phyloP scores from a whole-genome alignment of 1,140 invertebrate genomes.

The Aethina tumida region DNA sequence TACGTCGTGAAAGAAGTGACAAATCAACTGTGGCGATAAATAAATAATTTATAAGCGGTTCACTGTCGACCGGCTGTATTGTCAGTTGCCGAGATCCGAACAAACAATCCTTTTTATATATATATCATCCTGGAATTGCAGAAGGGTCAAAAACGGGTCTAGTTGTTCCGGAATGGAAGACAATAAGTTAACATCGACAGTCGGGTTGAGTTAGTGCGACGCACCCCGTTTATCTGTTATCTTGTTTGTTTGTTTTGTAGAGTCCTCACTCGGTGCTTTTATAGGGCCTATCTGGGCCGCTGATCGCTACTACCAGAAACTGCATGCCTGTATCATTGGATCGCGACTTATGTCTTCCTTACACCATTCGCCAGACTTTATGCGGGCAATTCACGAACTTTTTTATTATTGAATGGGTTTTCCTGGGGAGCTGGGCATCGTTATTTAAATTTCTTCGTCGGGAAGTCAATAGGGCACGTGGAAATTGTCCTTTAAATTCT shows the following conservation, averaged over 20 bases:
- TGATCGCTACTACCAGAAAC: too few relatives aligned
- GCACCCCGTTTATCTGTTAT: constrained; percentile 7
- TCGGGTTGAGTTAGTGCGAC: constrained; percentile 9
- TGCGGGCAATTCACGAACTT: too few relatives aligned
- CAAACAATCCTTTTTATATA: constrained; percentile 1
- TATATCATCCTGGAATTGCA: not conserved
- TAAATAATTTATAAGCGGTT: not conserved
- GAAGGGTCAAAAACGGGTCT: constrained; percentile 1
- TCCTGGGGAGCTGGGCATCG: too few relatives aligned
- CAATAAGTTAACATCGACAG: constrained; percentile 10
- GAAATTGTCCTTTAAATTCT: too few relatives aligned
- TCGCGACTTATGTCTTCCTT: too few relatives aligned
- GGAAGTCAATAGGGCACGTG: too few relatives aligned
- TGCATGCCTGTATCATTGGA: too few relatives aligned
- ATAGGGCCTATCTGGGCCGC: constrained; percentile 11
- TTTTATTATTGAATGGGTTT: too few relatives aligned
- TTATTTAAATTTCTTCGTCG: too few relatives aligned
- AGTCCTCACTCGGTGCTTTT: constrained; percentile 9
- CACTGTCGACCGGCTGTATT: not conserved
- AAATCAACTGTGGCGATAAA: not conserved
- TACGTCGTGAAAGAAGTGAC: not conserved
- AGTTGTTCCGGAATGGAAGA: constrained; percentile 1
- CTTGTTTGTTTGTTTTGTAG: constrained; percentile 13
- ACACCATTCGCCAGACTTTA: too few relatives aligned
- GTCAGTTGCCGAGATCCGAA: not conserved